Base-by-base conservation (phyloP, 2,888 invertebrate genomes). In the Scelioninae gen. 2 region DNA sequence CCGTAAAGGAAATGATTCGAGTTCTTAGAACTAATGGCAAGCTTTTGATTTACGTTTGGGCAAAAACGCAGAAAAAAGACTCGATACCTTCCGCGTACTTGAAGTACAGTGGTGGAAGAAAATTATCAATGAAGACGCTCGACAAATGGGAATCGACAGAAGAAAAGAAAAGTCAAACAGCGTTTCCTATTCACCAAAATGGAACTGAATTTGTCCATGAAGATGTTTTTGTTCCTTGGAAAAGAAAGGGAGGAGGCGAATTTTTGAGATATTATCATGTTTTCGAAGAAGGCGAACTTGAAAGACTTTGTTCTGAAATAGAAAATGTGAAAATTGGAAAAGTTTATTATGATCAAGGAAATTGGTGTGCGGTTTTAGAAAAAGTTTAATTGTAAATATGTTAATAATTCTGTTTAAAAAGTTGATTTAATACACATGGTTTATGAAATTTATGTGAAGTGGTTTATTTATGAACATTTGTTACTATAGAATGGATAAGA, bases 141-240 rank as follows among this genome's bases (percentile, higher is more conserved):
- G 81, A 84, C n/a, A 80, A 81, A 35, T 81, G 87, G 63, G 88
- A 89, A 74, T 79, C 87, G 2, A 60, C 6, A 1, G 70, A 77
- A 41, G 45, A 67, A 22, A 50, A 69, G 7, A 18, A 18, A 13
- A 77, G 77, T 31, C 83, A 86, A 16, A 80, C 18, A 1, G 1
- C 81, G 13, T 86, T 96, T 11, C 94, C 95, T 0, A 89, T 99
- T 15, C 98, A 99, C 84, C 92, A 92, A 52, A 97, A 97, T 84
- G 89, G 97, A 65, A 97, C 96, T 0, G 91, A 94, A 80, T 99
- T 99, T 86, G 89, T 91, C 80, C 92, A 96, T 79, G 93, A 93
- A 77, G 98, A 99, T 86, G 86, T 98, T 71, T 88, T 99, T 28
- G 98, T 99, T 0, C 98, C 98, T 0, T 99, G 99, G 99, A 95